Evolutionary conservation across 1,140 invertebrate genomes (phyloP).

Genomic region (Scaptomyza graminum): DNA sequence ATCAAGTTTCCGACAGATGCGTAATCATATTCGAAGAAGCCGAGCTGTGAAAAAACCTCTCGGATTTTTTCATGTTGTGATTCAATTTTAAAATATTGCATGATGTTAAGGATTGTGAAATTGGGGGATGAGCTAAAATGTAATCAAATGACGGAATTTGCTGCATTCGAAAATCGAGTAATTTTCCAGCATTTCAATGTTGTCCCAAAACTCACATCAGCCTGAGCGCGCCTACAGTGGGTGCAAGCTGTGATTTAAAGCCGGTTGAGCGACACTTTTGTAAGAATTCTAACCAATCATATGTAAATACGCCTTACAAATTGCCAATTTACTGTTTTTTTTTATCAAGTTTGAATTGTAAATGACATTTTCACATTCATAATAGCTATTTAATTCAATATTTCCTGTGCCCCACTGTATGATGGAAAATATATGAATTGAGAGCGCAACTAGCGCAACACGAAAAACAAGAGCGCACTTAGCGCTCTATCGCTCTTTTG

Average conservation of each 20-base stretch:
- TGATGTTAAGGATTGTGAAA: not conserved
- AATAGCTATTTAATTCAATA: constrained; percentile 35
- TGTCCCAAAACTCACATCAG: constrained; percentile 42
- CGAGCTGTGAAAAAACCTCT: constrained; percentile 28
- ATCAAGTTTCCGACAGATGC: constrained; percentile 21
- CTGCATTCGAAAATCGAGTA: constrained; percentile 45
- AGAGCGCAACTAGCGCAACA: constrained; percentile 44
- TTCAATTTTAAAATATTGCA: constrained; percentile 20
- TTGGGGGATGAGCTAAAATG: constrained; percentile 4
- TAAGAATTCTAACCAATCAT: not conserved
- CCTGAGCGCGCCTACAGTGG: constrained; percentile 45
- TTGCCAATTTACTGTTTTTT: not conserved
- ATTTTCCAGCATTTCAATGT: constrained; percentile 50
- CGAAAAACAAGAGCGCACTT: constrained; percentile 57
- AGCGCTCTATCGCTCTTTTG: constrained; percentile 8
- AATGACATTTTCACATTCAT: not conserved
- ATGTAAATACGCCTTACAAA: not conserved
- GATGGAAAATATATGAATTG: constrained; percentile 43
- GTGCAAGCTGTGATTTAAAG: constrained; percentile 5
- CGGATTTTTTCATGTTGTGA: constrained; percentile 9
- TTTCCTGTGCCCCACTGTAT: constrained; percentile 42
- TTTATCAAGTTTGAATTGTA: not conserved
- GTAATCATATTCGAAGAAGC: constrained; percentile 30
- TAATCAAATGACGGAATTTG: constrained; percentile 6
- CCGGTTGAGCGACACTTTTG: constrained; percentile 11